Conservation (phyloP, 64 coral and sea anemone genomes). For the Montipora foliosa region DNA sequence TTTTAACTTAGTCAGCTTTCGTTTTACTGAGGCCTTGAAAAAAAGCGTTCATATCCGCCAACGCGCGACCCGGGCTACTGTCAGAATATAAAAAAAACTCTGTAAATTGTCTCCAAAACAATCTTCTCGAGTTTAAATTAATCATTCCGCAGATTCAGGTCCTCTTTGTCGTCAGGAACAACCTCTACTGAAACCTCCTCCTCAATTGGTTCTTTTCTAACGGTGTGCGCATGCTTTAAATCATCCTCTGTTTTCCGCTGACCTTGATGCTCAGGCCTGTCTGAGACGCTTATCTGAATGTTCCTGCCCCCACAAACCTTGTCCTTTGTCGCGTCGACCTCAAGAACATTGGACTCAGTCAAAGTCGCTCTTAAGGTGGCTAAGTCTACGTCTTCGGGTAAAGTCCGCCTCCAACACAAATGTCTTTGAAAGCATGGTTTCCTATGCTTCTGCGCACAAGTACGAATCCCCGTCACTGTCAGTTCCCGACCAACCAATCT, state of each 20-base stretch:
- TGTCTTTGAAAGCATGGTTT: slow-evolving; percentile 40
- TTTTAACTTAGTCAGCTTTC: no score
- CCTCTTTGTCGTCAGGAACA: slow-evolving; percentile 46
- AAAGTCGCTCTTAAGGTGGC: slow-evolving; percentile 66
- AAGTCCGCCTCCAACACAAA: slow-evolving; percentile 41
- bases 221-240: not conserved
- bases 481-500: slow-evolving; percentile 38
- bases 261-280: not conserved
- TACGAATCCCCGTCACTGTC: slow-evolving; percentile 22
- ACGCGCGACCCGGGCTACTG: no score
- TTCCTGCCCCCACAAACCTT: not conserved
- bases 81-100: no score
- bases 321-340: slow-evolving; percentile 31
- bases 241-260: not conserved
- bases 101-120: not conserved
- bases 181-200: slow-evolving; percentile 79
- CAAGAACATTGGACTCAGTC: slow-evolving; percentile 3
- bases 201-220: not conserved
- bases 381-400: slow-evolving; percentile 46
- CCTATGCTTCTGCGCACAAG: not conserved
- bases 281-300: not conserved
- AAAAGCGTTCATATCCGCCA: no score
- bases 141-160: not conserved
- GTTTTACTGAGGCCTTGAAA: no score
- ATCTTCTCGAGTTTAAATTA: not conserved